Evolutionary conservation across 2,888 invertebrate species (phyloP), one percentile per base, ranked within the genome.

Genomic region (Hetaerina titia): DNA sequence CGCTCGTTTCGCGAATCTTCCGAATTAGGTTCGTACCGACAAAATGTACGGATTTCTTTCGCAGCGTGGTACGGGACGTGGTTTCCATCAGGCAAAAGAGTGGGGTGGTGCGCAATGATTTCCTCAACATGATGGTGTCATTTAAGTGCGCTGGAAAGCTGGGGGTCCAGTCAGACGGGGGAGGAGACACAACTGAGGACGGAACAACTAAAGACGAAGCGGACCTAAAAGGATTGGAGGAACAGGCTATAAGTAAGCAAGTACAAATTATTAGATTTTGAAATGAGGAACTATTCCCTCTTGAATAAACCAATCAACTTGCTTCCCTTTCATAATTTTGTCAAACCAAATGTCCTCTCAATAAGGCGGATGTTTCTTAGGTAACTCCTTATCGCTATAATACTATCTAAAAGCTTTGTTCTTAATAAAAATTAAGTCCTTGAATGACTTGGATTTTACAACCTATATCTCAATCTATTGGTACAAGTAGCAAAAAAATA

Each of bases 31-130:
- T 95, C 22, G 15, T 95, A 2, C 95, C 90, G 19, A 17, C n/a
- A 8, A 60, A 81, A 8, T 56, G 74, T 31, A 63, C 90, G 45
- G 87, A 95, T 57, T 95, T 97, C 95, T 97, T 97, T 95, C 96
- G 96, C 89, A 96, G 96, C 0, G 96, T 97, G 0, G 97, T 97
- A 0, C 96, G 96, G 5, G 96, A 97, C 2, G 97, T 97, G 1
- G 96, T 97, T 4, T 96, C 97, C 5, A 96, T 97, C 95, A 96
- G 97, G 22, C 97, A 97, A 95, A 96, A 96, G 60, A 97, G 97
- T 95, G 96, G 97, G 8, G 96, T 97, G 0, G 96, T 96, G 0
- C 96, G 97, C 60, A 97, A 97, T 95, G 98, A 97, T 96, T 97
- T 98, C 95, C 96, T 98, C 94, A 97, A 98, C 95, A 96, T 97